These are phyloP conservation scores for Thera obeliscata DNA, from an alignment of 2,888 invertebrate species.

Conservation along the genomic window DNA sequence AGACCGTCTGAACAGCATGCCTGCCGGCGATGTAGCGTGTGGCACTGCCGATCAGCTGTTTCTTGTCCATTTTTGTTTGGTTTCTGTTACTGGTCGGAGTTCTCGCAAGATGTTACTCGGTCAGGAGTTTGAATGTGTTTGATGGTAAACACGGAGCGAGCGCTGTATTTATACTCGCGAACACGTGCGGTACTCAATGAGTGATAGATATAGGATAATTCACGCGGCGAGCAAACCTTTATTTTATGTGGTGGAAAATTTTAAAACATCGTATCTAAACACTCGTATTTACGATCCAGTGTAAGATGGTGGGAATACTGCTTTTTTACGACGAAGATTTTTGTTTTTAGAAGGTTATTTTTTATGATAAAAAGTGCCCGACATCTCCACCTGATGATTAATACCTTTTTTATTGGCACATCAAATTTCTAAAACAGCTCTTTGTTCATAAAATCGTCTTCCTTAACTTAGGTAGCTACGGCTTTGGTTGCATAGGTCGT, in stretches of 20 bases:
- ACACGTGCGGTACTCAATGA: constrained; percentile 60
- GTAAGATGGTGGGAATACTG: not conserved
- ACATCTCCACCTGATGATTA: too few species aligned
- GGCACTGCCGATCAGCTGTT: constrained; percentile 87
- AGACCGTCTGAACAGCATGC: constrained; percentile 90
- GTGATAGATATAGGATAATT: constrained; percentile 60
- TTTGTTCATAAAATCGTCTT: too few species aligned
- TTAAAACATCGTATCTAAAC: not conserved
- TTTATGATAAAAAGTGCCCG: too few species aligned
- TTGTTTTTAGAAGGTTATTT: too few species aligned
- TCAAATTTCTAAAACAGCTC: too few species aligned
- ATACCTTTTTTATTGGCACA: too few species aligned
- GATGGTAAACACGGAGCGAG: constrained; percentile 22
- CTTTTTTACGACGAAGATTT: not conserved
- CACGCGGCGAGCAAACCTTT: constrained; percentile 43
- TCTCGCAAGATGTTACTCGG: constrained; percentile 11
- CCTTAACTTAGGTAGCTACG: too few species aligned
- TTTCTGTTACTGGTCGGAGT: constrained; percentile 23
- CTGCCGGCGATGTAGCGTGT: constrained; percentile 89
- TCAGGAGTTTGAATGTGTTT: constrained; percentile 30
- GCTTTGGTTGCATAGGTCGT: too few species aligned
- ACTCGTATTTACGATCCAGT: not conserved
- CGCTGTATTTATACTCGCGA: constrained; percentile 54
- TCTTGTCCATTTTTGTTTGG: constrained; percentile 71
- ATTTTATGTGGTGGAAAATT: constrained; percentile 1